phyloP scores from a whole-genome alignment of 2,888 invertebrate species.

The Acrobasis consociella region DNA sequence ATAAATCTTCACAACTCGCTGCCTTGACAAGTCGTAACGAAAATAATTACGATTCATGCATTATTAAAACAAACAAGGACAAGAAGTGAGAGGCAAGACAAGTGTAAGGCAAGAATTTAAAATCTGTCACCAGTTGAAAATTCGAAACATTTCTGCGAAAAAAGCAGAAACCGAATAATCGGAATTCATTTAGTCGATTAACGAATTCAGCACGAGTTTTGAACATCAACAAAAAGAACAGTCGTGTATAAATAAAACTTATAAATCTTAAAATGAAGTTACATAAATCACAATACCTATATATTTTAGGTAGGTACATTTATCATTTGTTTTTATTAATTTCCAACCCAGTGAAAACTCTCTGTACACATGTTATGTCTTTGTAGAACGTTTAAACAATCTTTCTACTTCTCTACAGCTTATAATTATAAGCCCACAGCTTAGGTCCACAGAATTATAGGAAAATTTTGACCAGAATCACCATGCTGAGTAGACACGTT shows the following conservation, averaged over 20 bases:
- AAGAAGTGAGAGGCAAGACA: constrained; percentile 61
- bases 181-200: constrained; percentile 73
- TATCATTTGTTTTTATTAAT: no score
- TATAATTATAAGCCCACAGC: no score
- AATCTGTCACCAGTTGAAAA: constrained; percentile 79
- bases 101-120: constrained; percentile 81
- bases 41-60: constrained; percentile 77
- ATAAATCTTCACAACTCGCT: constrained; percentile 59
- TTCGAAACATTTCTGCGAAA: constrained; percentile 70
- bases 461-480: no score
- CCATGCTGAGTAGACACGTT: no score
- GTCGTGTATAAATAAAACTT: constrained; percentile 30
- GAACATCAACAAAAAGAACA: constrained; percentile 49
- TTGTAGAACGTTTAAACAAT: no score
- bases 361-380: no score
- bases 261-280: neutral
- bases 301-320: no score
- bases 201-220: constrained; percentile 58
- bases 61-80: constrained; percentile 69
- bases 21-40: constrained; percentile 56
- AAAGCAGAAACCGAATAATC: constrained; percentile 64
- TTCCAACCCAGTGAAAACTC: no score
- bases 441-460: no score
- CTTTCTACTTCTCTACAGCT: no score
- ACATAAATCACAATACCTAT: no score